Conservation (phyloP, 1,140 invertebrate genomes). For the Triops longicaudatus region DNA sequence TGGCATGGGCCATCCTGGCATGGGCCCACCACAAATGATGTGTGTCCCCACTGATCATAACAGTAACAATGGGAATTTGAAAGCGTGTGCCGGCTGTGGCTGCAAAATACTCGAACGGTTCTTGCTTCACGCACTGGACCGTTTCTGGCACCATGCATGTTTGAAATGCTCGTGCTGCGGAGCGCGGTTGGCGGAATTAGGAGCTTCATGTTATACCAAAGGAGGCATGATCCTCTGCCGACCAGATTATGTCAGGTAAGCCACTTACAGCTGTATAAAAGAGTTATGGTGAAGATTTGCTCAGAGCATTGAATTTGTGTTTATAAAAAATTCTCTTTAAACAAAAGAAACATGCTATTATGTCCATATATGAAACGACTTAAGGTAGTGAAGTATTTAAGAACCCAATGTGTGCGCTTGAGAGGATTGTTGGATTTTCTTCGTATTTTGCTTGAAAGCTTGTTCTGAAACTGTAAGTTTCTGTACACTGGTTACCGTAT, state of each 20-base stretch:
- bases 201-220: slow-evolving; percentile 80
- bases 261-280: background rate
- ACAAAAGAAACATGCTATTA: no score
- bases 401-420: no score
- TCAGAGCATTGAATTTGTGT: no score
- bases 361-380: no score
- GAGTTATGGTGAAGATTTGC: no score
- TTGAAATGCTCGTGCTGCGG: slow-evolving; percentile 84
- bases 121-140: slow-evolving; percentile 75
- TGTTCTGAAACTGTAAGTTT: no score
- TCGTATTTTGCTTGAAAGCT: no score
- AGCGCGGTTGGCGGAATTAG: slow-evolving; percentile 75
- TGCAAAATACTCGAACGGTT: slow-evolving; percentile 80
- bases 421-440: no score
- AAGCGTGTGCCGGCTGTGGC: slow-evolving; percentile 47
- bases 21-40: slow-evolving; percentile 22
- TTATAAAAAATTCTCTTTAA: no score
- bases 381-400: no score
- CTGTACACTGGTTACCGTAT: no score
- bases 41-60: slow-evolving; percentile 7
- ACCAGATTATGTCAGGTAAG: slow-evolving; percentile 85
- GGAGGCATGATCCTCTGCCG: slow-evolving; percentile 87
- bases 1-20: slow-evolving; percentile 6
- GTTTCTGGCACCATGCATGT: slow-evolving; percentile 81
- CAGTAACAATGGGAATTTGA: slow-evolving; percentile 32